Conservation (phyloP, 37 sponge, comb jelly and placozoan species). For the Halichondria panicea region DNA sequence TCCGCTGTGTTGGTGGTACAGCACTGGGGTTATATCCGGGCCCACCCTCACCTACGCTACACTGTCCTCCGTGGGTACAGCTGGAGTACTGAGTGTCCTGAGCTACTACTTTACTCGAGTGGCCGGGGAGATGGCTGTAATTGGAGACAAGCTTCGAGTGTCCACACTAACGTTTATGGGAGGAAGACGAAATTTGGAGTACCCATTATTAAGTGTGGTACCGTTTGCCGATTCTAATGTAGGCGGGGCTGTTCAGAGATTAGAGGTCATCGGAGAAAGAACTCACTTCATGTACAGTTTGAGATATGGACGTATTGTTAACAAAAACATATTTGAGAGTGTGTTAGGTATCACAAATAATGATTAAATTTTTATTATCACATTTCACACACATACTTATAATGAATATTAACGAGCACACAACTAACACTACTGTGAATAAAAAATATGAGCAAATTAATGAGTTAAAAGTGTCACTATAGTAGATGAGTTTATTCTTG, state of each 20-base stretch:
- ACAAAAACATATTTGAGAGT: slow-evolving; percentile 7
- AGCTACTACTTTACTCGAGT: slow-evolving; percentile 60
- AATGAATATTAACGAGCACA: too few relatives aligned
- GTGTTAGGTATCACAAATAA: slow-evolving; percentile 6
- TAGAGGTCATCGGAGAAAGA: slow-evolving; percentile 2
- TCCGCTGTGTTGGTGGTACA: slow-evolving; percentile 57
- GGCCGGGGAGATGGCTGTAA: slow-evolving; percentile 41
- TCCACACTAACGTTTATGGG: slow-evolving; percentile 81
- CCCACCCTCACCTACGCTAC: slow-evolving; percentile 23
- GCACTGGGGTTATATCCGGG: slow-evolving; percentile 9
- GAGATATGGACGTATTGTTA: slow-evolving; percentile 34
- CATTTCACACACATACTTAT: too few relatives aligned
- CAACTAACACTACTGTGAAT: too few relatives aligned
- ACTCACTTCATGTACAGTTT: slow-evolving; percentile 44
- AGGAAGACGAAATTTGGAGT: slow-evolving; percentile 15
- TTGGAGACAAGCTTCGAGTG: neutral
- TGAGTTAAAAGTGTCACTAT: too few relatives aligned
- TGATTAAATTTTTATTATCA: neutral
- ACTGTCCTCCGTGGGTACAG: slow-evolving; percentile 49
- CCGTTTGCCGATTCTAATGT: slow-evolving; percentile 35
- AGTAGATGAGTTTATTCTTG: too few relatives aligned
- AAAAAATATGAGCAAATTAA: too few relatives aligned
- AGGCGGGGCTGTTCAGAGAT: slow-evolving; percentile 16
- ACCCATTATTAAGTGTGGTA: slow-evolving; percentile 12
- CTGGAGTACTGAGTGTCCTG: slow-evolving; percentile 31